These are phyloP conservation scores for Lampris incognitus DNA, from an alignment of 2,113 vertebrate genomes.

Conservation along the genomic window DNA sequence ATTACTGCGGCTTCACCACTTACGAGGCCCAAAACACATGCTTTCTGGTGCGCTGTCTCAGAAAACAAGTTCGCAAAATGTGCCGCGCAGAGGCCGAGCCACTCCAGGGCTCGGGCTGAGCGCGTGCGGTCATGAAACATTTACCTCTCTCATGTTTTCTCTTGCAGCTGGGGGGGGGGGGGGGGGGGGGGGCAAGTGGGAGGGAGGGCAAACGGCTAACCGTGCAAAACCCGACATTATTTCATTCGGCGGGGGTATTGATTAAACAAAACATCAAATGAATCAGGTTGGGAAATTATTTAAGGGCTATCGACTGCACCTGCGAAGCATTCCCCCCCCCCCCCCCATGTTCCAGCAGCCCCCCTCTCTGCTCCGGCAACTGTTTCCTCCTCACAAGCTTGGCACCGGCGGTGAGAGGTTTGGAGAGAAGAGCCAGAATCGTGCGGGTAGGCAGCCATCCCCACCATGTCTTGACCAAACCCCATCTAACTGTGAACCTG, in stretches of 20 bases:
- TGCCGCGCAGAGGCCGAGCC: conserved; percentile 27
- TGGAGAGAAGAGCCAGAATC: conserved; percentile 29
- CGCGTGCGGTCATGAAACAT: conserved; percentile 68
- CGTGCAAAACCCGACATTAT: conserved; percentile 45
- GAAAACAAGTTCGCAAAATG: conserved; percentile 16
- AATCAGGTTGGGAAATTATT: conserved; percentile 59
- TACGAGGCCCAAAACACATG: background rate
- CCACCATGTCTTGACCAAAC: conserved; percentile 33
- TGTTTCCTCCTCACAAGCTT: background rate
- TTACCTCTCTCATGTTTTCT: conserved; percentile 44
- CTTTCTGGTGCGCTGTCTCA: background rate
- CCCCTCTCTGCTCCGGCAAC: no score
- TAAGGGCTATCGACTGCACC: conserved; percentile 53
- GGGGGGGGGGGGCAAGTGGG: background rate
- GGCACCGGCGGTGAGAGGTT: conserved; percentile 12
- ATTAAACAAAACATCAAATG: conserved; percentile 45
- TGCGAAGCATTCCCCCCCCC: conserved; percentile 28
- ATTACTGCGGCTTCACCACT: conserved; percentile 1
- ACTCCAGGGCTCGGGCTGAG: conserved; percentile 19
- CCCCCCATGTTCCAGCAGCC: conserved; percentile 1
- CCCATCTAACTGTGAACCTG: background rate
- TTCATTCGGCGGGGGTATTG: conserved; percentile 56
- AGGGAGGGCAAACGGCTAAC: background rate
- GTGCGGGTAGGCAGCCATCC: conserved; percentile 19
- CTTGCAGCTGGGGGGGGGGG: background rate